Evolutionary conservation across 1,140 invertebrate genomes (phyloP), one percentile per base, ranked within the genome.

Genomic region (Drosophila setifemur): DNA sequence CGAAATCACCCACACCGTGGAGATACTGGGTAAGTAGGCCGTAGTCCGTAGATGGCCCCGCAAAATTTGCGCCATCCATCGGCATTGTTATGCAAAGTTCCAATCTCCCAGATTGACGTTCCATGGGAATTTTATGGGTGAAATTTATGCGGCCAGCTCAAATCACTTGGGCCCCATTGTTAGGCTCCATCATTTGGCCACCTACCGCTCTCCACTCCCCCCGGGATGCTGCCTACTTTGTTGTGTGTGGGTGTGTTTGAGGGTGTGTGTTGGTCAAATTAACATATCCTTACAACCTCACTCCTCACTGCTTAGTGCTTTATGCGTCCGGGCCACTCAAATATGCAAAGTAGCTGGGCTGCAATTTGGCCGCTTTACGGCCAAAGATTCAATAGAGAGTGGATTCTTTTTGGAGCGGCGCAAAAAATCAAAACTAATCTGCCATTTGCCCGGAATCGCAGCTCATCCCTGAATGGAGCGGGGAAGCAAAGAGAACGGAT

Each of bases 1-100:
- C 37, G 92, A 93, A 91, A 92, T 93, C 45, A 92, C 92, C 18
- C 93, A 93, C 75, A 92, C 92, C 12, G 90, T 93, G 28, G 92
- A 93, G 83, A 92, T 93, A 60, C 88, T 93, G 57, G 92, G 93
- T 93, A 90, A 92, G 92, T 92, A 31, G 16, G 8, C 11, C 19
- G 14, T n/a, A n/a, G n/a, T n/a, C n/a, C n/a, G n/a, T n/a, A 9
- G 29, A 45, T 43, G 25, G 26, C 16, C 28, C 29, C 6, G n/a
- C 7, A 2, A 18, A 37, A 37, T 2, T 14, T 5, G 31, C 31
- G 4, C 5, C 9, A 14, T 3, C 14, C 33, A 2, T 12, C 6
- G 12, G 33, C 69, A 79, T 85, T 85, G 74, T 79, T 86, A 86
- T 86, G 79, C 79, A 86, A 86, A 85, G 60, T 76, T 71, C 31